Conservation (phyloP, 2,113 vertebrate genomes). For the Theropithecus gelada region DNA sequence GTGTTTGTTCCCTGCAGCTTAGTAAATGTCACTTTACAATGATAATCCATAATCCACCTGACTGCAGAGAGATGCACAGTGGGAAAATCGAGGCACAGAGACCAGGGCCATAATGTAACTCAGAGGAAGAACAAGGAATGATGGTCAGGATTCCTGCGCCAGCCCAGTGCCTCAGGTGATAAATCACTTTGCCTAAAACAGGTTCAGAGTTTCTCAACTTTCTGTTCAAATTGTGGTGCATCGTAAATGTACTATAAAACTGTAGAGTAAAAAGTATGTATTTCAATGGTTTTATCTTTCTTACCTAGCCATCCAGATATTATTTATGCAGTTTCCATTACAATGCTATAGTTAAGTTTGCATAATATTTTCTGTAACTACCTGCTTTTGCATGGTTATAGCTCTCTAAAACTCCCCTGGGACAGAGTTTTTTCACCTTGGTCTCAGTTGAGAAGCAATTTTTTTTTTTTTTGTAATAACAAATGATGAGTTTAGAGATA, state of each 20-base stretch:
- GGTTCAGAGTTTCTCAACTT: constrained; percentile 27
- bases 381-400: constrained; percentile 42
- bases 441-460: constrained; percentile 36
- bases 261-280: neutral
- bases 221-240: neutral
- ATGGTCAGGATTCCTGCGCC: neutral
- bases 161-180: rapidly evolving
- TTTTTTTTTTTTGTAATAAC: neutral
- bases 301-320: constrained; percentile 41
- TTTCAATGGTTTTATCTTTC: constrained; percentile 33
- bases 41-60: too few relatives aligned
- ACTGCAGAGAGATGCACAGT: neutral
- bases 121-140: neutral
- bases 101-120: neutral
- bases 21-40: neutral
- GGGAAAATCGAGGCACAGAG: neutral
- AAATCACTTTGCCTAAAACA: neutral
- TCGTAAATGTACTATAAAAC: neutral
- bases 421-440: constrained; percentile 16
- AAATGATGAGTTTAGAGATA: constrained; percentile 33
- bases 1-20: neutral
- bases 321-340: constrained; percentile 51
- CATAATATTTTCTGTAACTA: constrained; percentile 56
- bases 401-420: constrained; percentile 36
- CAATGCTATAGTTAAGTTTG: constrained; percentile 45